A percentile compares a stretch with the other conserved stretches of the same genome.
Evolutionary conservation across 2,888 invertebrate genomes (phyloP).

Genomic region (Lasioglossum calceatum): DNA sequence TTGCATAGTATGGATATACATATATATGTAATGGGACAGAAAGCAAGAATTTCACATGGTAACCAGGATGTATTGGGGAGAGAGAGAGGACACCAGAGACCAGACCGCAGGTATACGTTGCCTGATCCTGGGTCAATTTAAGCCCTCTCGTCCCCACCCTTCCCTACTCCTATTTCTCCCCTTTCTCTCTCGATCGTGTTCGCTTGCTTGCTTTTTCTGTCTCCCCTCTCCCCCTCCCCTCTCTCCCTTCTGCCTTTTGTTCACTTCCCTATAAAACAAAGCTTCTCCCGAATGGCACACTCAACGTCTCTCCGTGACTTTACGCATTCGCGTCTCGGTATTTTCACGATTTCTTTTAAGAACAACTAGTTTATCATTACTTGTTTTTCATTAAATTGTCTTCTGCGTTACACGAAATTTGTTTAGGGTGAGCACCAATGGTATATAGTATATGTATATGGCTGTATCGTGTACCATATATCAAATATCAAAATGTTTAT

Average conservation of each 20-base stretch:
- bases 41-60: slow-evolving; percentile 64
- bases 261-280: slow-evolving; percentile 74
- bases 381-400: background rate
- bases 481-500: background rate
- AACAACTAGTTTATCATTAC: background rate
- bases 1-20: slow-evolving; percentile 36
- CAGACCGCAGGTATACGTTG: slow-evolving; percentile 13
- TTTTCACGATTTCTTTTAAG: slow-evolving; percentile 13
- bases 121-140: slow-evolving; percentile 22
- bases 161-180: too few relatives aligned
- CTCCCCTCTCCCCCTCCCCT: background rate
- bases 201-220: background rate
- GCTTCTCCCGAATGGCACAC: slow-evolving; percentile 66
- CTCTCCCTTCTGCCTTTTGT: slow-evolving; percentile 32
- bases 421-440: slow-evolving; percentile 32
- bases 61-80: slow-evolving; percentile 62
- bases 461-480: slow-evolving; percentile 1
- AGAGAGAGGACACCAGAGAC: slow-evolving; percentile 27
- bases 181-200: slow-evolving; percentile 4
- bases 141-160: background rate
- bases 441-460: background rate
- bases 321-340: slow-evolving; percentile 26
- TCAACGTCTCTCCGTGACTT: slow-evolving; percentile 50
- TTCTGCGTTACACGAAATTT: slow-evolving; percentile 2
- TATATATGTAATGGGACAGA: slow-evolving; percentile 41